Conservation (phyloP, 1,140 invertebrate species). For the Cydia fagiglandana region DNA sequence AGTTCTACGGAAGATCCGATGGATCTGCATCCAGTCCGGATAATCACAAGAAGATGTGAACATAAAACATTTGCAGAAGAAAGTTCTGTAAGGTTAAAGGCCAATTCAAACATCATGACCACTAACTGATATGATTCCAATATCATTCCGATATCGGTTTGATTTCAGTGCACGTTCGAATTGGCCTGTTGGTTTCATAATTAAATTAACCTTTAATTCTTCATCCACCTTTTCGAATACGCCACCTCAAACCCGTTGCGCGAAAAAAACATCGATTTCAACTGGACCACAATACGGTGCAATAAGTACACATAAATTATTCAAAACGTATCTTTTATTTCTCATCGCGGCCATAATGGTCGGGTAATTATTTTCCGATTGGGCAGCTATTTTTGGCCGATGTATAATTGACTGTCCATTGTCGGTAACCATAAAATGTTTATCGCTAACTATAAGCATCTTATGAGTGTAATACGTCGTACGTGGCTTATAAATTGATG, state of each 20-base stretch:
- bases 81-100: too few species aligned
- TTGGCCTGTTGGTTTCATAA: too few species aligned
- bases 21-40: too few species aligned
- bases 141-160: too few species aligned
- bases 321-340: constrained; percentile 14
- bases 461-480: background rate
- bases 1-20: too few species aligned
- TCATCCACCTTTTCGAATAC: background rate
- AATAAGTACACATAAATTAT: constrained; percentile 16
- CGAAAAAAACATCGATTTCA: background rate
- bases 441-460: background rate
- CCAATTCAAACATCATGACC: too few species aligned
- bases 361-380: constrained; percentile 11
- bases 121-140: too few species aligned
- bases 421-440: constrained; percentile 9
- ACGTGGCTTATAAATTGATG: constrained; percentile 10
- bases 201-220: background rate
- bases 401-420: constrained; percentile 2
- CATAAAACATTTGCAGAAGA: too few species aligned
- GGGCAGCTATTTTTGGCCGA: background rate
- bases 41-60: too few species aligned
- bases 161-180: too few species aligned
- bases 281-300: background rate
- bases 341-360: constrained; percentile 4
- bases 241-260: background rate